Percentiles rank a stretch among this genome's conserved stretches.
Evolutionary conservation across 1,140 invertebrate species (phyloP).

Genomic region (Plutomurus gul): DNA sequence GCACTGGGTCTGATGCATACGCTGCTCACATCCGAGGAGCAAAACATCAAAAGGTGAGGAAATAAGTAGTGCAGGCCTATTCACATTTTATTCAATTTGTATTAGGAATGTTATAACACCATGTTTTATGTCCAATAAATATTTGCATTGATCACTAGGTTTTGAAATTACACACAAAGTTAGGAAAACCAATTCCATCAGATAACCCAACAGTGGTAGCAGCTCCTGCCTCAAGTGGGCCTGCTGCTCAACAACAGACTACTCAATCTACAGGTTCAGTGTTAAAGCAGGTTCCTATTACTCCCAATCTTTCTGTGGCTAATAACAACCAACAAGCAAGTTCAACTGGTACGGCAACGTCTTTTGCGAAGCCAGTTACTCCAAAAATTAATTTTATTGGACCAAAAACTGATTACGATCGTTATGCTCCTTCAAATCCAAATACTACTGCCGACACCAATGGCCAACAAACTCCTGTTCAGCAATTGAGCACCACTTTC

Average conservation of each 20-base stretch:
- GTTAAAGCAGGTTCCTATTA: conserved; percentile 28
- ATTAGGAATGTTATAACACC: too few relatives aligned
- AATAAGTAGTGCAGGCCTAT: not conserved
- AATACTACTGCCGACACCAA: not conserved
- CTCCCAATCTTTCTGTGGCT: not conserved
- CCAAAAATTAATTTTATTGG: conserved; percentile 91
- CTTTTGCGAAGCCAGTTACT: conserved; percentile 59
- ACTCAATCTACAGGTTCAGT: not conserved
- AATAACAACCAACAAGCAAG: conserved; percentile 7
- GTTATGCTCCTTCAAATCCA: conserved; percentile 7
- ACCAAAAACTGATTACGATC: conserved; percentile 53
- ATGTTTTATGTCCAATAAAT: too few relatives aligned
- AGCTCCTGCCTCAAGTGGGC: conserved; percentile 46
- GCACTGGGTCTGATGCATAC: conserved; percentile 96
- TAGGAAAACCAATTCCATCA: conserved; percentile 96
- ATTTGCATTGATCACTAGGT: too few relatives aligned
- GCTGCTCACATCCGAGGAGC: conserved; percentile 95
- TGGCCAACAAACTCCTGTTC: not conserved
- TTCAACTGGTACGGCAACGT: conserved; percentile 3
- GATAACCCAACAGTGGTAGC: conserved; percentile 84
- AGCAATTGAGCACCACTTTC: not conserved
- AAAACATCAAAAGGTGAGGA: conserved; percentile 88
- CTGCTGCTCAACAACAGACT: not conserved
- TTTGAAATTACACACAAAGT: conserved; percentile 91
- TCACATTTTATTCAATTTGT: not conserved